Conservation (phyloP, 2,888 invertebrate genomes). For the Malacosoma neustria region DNA sequence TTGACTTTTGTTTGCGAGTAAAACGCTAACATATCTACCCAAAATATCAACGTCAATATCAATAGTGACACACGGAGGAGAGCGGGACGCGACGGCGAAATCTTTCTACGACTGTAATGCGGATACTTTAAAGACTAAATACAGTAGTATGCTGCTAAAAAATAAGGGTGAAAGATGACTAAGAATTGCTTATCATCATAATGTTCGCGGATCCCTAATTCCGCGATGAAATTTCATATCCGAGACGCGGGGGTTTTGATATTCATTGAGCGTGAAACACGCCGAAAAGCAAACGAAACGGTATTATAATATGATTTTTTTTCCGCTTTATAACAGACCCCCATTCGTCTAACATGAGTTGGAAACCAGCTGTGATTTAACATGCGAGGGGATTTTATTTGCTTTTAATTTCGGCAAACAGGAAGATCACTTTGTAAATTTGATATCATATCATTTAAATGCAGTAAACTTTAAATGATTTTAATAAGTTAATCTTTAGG, state of each 20-base stretch:
- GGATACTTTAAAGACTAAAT: too few relatives aligned
- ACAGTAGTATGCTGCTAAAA: too few relatives aligned
- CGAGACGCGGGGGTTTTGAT: slow-evolving; percentile 29
- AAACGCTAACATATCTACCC: too few relatives aligned
- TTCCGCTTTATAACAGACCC: slow-evolving; percentile 2
- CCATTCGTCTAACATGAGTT: slow-evolving; percentile 2
- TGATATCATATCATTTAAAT: not conserved
- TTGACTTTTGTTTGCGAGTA: too few relatives aligned
- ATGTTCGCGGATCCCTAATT: slow-evolving; percentile 12
- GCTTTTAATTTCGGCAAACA: not conserved
- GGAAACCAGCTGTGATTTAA: not conserved
- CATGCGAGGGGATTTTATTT: not conserved
- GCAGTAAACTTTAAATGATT: not conserved
- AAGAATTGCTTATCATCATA: too few relatives aligned
- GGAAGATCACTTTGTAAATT: not conserved
- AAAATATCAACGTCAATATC: too few relatives aligned
- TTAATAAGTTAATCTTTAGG: not conserved
- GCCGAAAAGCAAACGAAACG: slow-evolving; percentile 14
- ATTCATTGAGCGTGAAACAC: slow-evolving; percentile 38
- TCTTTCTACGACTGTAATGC: too few relatives aligned
- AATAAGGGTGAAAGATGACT: too few relatives aligned
- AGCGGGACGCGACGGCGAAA: too few relatives aligned
- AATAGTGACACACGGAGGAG: too few relatives aligned
- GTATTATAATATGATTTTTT: slow-evolving; percentile 3
- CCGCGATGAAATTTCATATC: slow-evolving; percentile 47